These are phyloP conservation scores for Notocelia uddmanniana DNA, from an alignment of 2,888 invertebrate species.

Conservation along the genomic window DNA sequence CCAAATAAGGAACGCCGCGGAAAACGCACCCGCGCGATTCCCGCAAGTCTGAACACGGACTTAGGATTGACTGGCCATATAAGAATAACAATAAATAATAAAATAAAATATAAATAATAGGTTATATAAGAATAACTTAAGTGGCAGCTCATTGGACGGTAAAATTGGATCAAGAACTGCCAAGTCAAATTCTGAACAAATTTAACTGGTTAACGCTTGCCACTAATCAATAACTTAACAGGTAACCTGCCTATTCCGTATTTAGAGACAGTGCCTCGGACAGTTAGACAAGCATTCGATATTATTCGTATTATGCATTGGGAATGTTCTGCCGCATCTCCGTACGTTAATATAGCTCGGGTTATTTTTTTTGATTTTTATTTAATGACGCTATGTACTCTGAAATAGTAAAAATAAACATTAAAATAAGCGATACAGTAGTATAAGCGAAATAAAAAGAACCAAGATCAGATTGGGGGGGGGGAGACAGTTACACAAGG, in stretches of 20 bases:
- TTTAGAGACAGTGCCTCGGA: conserved; percentile 20
- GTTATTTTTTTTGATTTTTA: conserved; percentile 79
- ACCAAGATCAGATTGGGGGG: not conserved
- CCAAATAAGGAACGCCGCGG: no score
- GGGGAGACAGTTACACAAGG: not conserved
- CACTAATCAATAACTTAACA: not conserved
- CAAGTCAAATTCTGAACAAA: not conserved
- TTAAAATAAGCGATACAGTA: conserved; percentile 46
- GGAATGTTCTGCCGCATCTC: conserved; percentile 39
- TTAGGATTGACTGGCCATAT: no score
- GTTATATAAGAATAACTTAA: no score
- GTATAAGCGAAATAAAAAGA: conserved; percentile 46
- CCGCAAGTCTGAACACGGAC: no score
- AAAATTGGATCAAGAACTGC: not conserved
- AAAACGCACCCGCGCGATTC: no score
- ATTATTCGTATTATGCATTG: conserved; percentile 38
- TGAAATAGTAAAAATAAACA: conserved; percentile 80
- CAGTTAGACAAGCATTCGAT: conserved; percentile 31
- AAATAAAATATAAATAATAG: no score
- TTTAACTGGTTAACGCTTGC: conserved; percentile 19
- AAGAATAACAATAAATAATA: no score
- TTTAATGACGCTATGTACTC: conserved; percentile 81
- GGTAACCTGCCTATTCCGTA: conserved; percentile 9
- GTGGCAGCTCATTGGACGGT: not conserved
- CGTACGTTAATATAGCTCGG: conserved; percentile 32